These are phyloP conservation scores for Callospermophilus lateralis DNA, from an alignment of 2,113 vertebrate genomes.

Conservation along the genomic window DNA sequence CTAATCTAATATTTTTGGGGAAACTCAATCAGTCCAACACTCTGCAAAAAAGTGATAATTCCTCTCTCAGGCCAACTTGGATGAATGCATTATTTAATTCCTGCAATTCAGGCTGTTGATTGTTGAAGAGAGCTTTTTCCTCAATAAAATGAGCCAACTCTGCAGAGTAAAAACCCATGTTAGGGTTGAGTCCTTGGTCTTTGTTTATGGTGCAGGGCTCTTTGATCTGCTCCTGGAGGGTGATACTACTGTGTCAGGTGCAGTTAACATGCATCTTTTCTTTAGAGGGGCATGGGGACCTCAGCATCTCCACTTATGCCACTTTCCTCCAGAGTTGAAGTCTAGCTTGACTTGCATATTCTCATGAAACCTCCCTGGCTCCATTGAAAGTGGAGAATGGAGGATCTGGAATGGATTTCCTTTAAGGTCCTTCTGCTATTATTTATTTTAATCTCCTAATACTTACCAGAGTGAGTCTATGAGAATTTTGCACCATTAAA, in stretches of 20 bases:
- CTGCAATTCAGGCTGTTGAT: neutral
- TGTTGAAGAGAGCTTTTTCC: neutral
- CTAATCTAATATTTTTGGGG: slow-evolving; percentile 19
- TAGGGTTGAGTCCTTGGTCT: neutral
- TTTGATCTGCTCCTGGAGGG: neutral
- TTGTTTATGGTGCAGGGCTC: neutral
- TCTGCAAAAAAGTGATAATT: neutral
- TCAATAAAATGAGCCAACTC: neutral
- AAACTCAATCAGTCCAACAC: neutral
- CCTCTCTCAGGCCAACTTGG: neutral
- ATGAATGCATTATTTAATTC: neutral
- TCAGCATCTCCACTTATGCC: neutral
- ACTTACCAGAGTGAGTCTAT: neutral
- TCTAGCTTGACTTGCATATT: neutral
- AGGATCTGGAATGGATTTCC: neutral
- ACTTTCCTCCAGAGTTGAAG: neutral
- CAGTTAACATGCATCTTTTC: neutral
- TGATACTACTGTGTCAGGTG: neutral
- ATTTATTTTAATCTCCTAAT: neutral
- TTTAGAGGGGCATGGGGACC: no score
- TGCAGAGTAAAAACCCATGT: neutral
- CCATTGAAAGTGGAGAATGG: neutral
- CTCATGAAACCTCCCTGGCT: neutral
- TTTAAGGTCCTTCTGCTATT: neutral
- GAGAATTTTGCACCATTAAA: neutral